Conservation (phyloP, 1,140 invertebrate genomes). For the Phymastichus coffea region DNA sequence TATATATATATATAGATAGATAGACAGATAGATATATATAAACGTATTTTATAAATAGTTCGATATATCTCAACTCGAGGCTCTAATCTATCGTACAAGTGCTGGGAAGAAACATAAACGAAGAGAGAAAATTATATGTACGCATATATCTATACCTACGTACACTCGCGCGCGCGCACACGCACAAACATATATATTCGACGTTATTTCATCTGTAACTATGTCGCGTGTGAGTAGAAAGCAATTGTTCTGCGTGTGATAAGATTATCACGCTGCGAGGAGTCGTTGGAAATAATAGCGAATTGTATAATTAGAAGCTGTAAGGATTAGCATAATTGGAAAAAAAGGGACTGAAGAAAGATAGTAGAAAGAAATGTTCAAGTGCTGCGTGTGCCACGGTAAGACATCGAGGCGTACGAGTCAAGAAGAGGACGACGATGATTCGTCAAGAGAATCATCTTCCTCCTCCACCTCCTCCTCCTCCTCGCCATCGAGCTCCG, state of each 20-base stretch:
- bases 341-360: too few relatives aligned
- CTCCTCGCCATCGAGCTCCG: neutral
- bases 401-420: conserved; percentile 26
- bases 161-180: too few relatives aligned
- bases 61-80: conserved; percentile 1
- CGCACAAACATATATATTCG: too few relatives aligned
- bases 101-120: conserved; percentile 2
- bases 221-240: neutral
- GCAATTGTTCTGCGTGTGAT: conserved; percentile 13
- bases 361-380: too few relatives aligned
- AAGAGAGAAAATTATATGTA: neutral
- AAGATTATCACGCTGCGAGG: too few relatives aligned
- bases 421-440: conserved; percentile 22
- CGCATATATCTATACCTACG: neutral
- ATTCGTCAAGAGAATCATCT: neutral
- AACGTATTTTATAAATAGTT: conserved; percentile 11
- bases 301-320: too few relatives aligned
- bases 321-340: too few relatives aligned
- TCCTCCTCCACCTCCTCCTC: neutral
- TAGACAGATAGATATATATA: too few relatives aligned
- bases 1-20: too few relatives aligned
- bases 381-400: conserved; percentile 52
- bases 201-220: conserved; percentile 15
- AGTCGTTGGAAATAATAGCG: too few relatives aligned
- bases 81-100: conserved; percentile 1